Evolutionary conservation across 1,140 invertebrate genomes (phyloP), one percentile per base, ranked within the genome.

Genomic region (Glossosoma conforme): DNA sequence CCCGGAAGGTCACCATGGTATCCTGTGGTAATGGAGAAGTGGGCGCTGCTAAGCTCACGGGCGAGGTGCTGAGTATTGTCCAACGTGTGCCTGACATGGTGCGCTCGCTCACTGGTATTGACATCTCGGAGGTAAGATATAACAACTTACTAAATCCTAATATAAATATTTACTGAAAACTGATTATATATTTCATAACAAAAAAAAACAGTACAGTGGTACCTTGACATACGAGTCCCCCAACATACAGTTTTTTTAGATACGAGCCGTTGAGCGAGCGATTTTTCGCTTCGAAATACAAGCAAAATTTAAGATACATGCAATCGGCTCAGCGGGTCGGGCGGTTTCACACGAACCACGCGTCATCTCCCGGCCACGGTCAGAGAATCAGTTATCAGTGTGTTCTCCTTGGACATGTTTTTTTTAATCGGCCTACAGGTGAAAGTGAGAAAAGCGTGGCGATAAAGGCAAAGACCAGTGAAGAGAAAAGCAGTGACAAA

Each of bases 1-100:
- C 89, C 2, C 94, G 91, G 67, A 95, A 94, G 70, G 87, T 95
- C 59, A 94, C 88, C 10, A 97, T 93, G 93, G 86, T 98, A 6
- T 93, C 91, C 2, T 90, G 84, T 60, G 93, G 93, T n/a, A 83
- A 83, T 53, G 91, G 92, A 44, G 88, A 93, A 37, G 76, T 98
- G 22, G 94, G 94, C 30, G 93, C 93, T 2, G 84, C 91, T 52
- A 97, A 95, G 73, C 69, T 98, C 36, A 97, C 94, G 0, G 86
- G 87, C 38, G 94, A 98, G 76, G 88, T 98, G 8, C 76, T 98
- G 56, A 84, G 82, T 61, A 97, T 97, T 62, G 91, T 98, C 44
- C 83, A 87, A 59, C 87, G 86, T 68, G 87, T 97, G 59, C 93
- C 93, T 17, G 83, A 86, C 58, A 79, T 97, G 57, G 90, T 98